Base-by-base conservation (phyloP, 2,888 invertebrate species). In the Lochmaea capreae region DNA sequence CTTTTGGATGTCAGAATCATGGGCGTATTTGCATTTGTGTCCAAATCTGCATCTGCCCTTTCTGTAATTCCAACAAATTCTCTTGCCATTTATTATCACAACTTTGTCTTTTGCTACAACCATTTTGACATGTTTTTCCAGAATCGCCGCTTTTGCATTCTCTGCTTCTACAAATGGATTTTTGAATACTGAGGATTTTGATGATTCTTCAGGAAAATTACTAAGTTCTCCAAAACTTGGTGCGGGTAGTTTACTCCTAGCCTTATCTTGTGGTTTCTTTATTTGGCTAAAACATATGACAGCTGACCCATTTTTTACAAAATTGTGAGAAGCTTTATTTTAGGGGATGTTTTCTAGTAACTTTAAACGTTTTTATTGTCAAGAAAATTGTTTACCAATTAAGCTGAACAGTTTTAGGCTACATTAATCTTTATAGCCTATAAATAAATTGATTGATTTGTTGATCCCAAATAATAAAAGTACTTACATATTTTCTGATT, bases 61-160 rank as follows among this genome's bases (percentile, higher is more conserved):
- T 52, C 95, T 90, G 85, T 96, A 96, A 87, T 96, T 97, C 95
- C 96, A 97, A 87, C 97, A 97, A 76, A 97, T 94, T 85, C 94
- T 95, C 83, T 93, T 94, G 0, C 95, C 96, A 84, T 96, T 96
- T 80, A 95, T 94, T 87, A 92, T 92, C 81, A 92, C 91, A 8
- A 84, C 80, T n/a, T 92, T 91, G 78, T 92, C 92, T 85, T 92
- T 97, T 52, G 71, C 69, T 26, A 74, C 74, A n/a, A 77, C 76
- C 77, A 77, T 77, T 66, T 77, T 77, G 11, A 76, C 77, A 43
- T 77, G 77, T 54, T 77, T 77, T 39, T 82, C 83, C 52, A 97
- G 88, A 72, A 96, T 92, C 14, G 95, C 95, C 73, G 93, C 93
- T 85, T 97, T 95, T 2, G 95, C 95, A 83, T 93, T 91, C 86